A percentile compares a stretch with the other conserved stretches of the same genome.
Conservation (phyloP, 2,888 invertebrate genomes). For the Dendrolimus houi region DNA sequence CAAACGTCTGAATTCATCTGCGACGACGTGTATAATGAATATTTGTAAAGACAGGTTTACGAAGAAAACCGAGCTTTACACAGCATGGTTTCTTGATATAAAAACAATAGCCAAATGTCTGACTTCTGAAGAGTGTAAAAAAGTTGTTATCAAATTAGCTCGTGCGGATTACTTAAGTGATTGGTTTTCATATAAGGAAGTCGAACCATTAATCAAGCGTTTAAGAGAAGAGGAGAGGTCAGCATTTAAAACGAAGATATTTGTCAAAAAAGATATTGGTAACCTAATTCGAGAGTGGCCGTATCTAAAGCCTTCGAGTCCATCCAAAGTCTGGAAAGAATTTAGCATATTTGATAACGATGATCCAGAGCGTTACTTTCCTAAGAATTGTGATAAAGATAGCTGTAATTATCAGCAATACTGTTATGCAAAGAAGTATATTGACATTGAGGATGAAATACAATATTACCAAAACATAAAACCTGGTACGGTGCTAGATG, state of each 20-base stretch:
- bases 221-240: neutral
- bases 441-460: neutral
- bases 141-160: constrained; percentile 31
- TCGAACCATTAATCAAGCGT: constrained; percentile 17
- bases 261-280: constrained; percentile 18
- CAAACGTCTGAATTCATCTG: constrained; percentile 17
- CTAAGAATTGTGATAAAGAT: neutral
- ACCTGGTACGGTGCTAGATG: constrained; percentile 26
- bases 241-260: neutral
- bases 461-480: neutral
- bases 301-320: constrained; percentile 19
- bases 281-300: constrained; percentile 21
- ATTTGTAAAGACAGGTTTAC: constrained; percentile 31
- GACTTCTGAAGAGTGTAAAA: constrained; percentile 31
- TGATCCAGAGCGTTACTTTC: neutral
- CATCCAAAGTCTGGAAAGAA: constrained; percentile 2
- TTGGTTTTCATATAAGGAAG: constrained; percentile 35
- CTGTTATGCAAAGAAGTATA: no score
- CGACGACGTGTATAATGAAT: constrained; percentile 34
- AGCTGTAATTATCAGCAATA: no score
- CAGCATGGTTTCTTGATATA: constrained; percentile 29
- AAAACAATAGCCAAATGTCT: constrained; percentile 31
- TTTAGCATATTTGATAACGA: constrained; percentile 16
- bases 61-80: constrained; percentile 38
- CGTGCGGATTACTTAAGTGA: constrained; percentile 30